These are phyloP conservation scores for Allacma fusca DNA, from an alignment of 2,888 invertebrate species.

Conservation along the genomic window DNA sequence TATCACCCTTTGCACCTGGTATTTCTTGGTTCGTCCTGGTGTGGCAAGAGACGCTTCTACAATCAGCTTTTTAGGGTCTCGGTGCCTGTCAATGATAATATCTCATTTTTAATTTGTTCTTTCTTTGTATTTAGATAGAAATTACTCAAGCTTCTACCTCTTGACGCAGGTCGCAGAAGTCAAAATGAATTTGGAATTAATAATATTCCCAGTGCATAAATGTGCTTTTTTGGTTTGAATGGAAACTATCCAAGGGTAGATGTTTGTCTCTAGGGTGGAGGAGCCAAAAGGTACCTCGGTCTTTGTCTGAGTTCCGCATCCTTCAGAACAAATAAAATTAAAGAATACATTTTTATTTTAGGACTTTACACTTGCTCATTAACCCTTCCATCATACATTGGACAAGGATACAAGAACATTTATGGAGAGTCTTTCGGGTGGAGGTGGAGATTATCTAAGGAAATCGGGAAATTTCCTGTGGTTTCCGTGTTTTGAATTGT, in stretches of 20 bases:
- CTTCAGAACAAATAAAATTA: conserved; percentile 9
- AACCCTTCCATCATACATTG: too few species aligned
- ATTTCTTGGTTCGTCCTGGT: not conserved
- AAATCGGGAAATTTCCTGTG: too few species aligned
- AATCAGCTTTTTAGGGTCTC: not conserved
- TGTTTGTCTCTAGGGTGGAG: conserved; percentile 10
- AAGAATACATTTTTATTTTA: not conserved
- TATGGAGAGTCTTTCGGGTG: too few species aligned
- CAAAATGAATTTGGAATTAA: conserved; percentile 33
- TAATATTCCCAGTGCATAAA: conserved; percentile 45
- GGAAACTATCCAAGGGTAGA: conserved; percentile 41
- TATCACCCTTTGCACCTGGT: not conserved
- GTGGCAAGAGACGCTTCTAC: conserved; percentile 2
- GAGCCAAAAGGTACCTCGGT: conserved; percentile 10
- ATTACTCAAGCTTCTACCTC: not conserved
- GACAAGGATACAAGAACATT: not conserved
- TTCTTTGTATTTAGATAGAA: not conserved
- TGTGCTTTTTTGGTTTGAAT: conserved; percentile 13
- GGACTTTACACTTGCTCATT: too few species aligned
- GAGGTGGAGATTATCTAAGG: too few species aligned
- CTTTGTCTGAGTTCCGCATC: conserved; percentile 30
- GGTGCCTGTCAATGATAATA: not conserved
- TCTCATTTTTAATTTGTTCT: not conserved
- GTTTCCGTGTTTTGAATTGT: too few species aligned
- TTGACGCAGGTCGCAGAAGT: conserved; percentile 33